Conservation (phyloP, 2,113 vertebrate genomes). For the Platysteira castanea region DNA sequence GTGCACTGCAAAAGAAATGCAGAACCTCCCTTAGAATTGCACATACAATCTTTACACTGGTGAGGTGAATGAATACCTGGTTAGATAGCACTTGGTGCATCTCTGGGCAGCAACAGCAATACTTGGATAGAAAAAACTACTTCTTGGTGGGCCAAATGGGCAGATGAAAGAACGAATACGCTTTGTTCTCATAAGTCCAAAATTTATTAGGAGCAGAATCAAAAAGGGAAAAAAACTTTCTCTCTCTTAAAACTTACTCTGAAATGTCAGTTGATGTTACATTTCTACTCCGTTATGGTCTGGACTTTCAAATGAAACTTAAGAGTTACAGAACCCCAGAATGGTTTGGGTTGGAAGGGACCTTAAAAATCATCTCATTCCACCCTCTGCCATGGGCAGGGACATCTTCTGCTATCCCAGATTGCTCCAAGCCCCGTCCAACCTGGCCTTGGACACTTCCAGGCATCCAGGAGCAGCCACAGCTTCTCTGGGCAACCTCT, state of each 20-base stretch:
- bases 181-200: neutral
- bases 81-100: neutral
- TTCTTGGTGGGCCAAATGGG: neutral
- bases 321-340: neutral
- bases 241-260: neutral
- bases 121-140: neutral
- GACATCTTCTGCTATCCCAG: rapidly evolving
- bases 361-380: rapidly evolving
- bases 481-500: neutral
- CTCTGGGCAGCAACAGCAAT: neutral
- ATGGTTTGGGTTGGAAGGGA: neutral
- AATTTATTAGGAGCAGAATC: neutral
- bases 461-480: neutral
- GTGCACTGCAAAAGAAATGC: neutral
- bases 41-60: no score
- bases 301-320: neutral
- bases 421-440: rapidly evolving
- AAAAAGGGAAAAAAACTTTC: neutral
- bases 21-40: neutral
- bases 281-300: neutral
- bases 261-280: neutral
- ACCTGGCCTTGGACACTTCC: rapidly evolving
- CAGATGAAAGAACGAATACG: neutral
- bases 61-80: rapidly evolving
- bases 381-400: neutral